Conservation (phyloP, 2,113 vertebrate genomes). For the Carassius gibelio region DNA sequence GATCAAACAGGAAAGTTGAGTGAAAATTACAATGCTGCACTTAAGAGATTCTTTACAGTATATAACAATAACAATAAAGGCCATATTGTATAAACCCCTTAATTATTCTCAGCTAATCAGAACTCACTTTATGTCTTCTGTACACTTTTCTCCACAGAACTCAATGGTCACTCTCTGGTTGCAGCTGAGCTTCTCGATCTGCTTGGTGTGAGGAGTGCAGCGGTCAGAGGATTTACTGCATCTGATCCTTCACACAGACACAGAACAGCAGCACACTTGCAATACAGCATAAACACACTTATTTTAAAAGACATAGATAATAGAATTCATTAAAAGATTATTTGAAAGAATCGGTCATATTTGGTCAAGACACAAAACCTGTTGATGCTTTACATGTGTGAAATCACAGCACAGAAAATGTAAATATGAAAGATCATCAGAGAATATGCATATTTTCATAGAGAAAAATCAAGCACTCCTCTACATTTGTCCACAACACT, state of each 20-base stretch:
- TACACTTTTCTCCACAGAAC: slow-evolving; percentile 4
- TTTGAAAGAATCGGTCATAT: background rate
- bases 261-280: background rate
- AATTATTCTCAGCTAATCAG: background rate
- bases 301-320: background rate
- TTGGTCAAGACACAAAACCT: background rate
- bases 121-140: slow-evolving; percentile 21
- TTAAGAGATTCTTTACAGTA: background rate
- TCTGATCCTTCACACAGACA: slow-evolving; percentile 21
- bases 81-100: background rate
- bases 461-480: background rate
- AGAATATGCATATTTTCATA: background rate
- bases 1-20: background rate
- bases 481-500: background rate
- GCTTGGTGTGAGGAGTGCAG: slow-evolving; percentile 2
- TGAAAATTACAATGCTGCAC: background rate
- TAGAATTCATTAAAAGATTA: background rate
- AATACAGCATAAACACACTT: background rate
- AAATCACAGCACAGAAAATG: background rate
- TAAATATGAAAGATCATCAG: background rate
- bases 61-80: background rate
- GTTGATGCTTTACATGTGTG: background rate
- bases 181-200: slow-evolving; percentile 5
- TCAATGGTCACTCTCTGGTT: slow-evolving; percentile 33
- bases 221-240: slow-evolving; percentile 19